phyloP scores from a whole-genome alignment of 2,888 invertebrate species.

The Sarcophaga variegata region DNA sequence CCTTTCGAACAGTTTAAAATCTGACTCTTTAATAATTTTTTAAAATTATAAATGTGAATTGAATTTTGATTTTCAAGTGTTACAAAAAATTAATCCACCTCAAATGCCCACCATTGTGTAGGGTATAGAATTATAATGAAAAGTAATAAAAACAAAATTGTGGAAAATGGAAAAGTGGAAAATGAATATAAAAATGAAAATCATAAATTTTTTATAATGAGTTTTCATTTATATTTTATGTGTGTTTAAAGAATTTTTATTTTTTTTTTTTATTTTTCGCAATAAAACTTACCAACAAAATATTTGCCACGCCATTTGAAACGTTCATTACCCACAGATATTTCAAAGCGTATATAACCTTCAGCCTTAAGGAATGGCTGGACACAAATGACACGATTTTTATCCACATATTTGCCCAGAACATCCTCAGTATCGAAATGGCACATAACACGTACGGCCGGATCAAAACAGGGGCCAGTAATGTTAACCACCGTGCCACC shows the following conservation, averaged over 20 bases:
- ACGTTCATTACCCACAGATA: slow-evolving; percentile 91
- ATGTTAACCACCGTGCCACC: slow-evolving; percentile 98
- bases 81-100: no score
- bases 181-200: slow-evolving; percentile 17
- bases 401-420: slow-evolving; percentile 88
- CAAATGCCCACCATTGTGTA: no score
- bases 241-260: slow-evolving; percentile 16
- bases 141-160: slow-evolving; percentile 28
- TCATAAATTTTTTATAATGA: background rate
- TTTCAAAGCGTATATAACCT: slow-evolving; percentile 93
- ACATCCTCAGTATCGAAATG: slow-evolving; percentile 92
- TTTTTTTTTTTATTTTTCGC: slow-evolving; percentile 3
- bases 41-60: no score
- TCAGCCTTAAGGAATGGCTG: slow-evolving; percentile 94
- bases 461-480: slow-evolving; percentile 96
- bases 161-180: background rate
- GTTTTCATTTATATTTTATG: background rate
- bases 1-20: no score
- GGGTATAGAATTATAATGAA: no score
- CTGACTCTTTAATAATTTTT: no score
- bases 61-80: no score
- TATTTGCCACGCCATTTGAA: slow-evolving; percentile 95
- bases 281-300: slow-evolving; percentile 89
- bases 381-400: slow-evolving; percentile 93
- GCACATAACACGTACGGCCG: slow-evolving; percentile 89